These are phyloP conservation scores for Chloropsis cyanopogon DNA, from an alignment of 2,113 vertebrate species.

Conservation along the genomic window DNA sequence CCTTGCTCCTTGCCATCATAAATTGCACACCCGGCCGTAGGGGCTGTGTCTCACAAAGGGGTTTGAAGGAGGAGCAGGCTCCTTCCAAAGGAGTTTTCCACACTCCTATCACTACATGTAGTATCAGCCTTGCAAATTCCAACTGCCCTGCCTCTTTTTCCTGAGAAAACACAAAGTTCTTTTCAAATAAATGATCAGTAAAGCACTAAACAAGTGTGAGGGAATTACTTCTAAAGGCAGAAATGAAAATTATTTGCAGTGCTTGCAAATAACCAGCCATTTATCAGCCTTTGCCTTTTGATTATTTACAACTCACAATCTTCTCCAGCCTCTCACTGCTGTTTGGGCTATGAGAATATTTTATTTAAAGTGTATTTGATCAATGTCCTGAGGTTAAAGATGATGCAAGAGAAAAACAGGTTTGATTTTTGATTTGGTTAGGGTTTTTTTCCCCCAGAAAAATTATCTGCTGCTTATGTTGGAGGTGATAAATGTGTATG, in stretches of 20 bases:
- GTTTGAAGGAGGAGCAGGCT: background rate
- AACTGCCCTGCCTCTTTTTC: background rate
- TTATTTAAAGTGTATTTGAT: background rate
- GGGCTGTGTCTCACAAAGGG: background rate
- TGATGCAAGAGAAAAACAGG: background rate
- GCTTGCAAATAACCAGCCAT: background rate
- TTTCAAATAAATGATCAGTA: background rate
- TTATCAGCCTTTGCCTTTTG: background rate
- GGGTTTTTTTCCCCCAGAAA: fast-evolving
- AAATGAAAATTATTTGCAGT: background rate
- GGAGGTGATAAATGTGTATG: background rate
- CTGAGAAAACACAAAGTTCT: background rate
- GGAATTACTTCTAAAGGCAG: background rate
- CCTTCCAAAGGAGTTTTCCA: background rate
- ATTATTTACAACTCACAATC: background rate
- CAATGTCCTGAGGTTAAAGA: background rate
- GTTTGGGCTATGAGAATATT: background rate
- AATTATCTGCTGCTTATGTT: background rate
- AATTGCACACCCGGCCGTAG: background rate
- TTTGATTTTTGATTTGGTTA: background rate
- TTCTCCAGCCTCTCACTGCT: background rate
- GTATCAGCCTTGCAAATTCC: background rate
- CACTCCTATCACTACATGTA: background rate
- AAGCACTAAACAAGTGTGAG: background rate
- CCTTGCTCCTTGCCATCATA: background rate